A percentile compares a stretch with the other conserved stretches of the same genome.
These are phyloP conservation scores for Perccottus glenii DNA, from an alignment of 2,113 vertebrate species.

Conservation along the genomic window DNA sequence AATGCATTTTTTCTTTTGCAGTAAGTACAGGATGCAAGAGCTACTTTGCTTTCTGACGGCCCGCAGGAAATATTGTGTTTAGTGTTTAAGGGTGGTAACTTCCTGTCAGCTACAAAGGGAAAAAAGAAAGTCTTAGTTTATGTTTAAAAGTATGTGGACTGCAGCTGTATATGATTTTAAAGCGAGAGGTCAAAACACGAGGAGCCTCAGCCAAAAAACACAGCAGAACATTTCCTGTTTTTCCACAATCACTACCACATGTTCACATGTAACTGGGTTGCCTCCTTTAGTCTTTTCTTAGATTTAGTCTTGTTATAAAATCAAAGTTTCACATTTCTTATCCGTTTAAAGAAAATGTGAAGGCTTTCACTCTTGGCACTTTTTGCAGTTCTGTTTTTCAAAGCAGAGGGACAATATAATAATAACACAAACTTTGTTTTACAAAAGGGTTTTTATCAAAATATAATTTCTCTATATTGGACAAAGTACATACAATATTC, in stretches of 20 bases:
- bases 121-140: neutral
- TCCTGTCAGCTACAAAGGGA: constrained; percentile 28
- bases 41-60: constrained; percentile 8
- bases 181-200: neutral
- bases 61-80: constrained; percentile 4
- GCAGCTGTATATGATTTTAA: constrained; percentile 5
- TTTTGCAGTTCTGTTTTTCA: too few relatives aligned
- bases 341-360: too few relatives aligned
- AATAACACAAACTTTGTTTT: too few relatives aligned
- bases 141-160: neutral
- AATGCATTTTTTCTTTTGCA: neutral
- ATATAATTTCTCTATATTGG: too few relatives aligned
- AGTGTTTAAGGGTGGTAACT: constrained; percentile 39
- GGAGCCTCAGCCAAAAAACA: constrained; percentile 69
- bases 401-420: too few relatives aligned
- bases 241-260: constrained; percentile 86
- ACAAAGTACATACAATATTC: too few relatives aligned
- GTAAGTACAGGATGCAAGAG: neutral
- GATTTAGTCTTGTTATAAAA: neutral
- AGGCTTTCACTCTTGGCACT: too few relatives aligned
- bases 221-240: constrained; percentile 78
- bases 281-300: neutral
- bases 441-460: too few relatives aligned
- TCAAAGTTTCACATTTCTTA: neutral
- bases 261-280: constrained; percentile 55